Conservation (phyloP, 2,888 invertebrate species). For the Ferdinandea cuprea region DNA sequence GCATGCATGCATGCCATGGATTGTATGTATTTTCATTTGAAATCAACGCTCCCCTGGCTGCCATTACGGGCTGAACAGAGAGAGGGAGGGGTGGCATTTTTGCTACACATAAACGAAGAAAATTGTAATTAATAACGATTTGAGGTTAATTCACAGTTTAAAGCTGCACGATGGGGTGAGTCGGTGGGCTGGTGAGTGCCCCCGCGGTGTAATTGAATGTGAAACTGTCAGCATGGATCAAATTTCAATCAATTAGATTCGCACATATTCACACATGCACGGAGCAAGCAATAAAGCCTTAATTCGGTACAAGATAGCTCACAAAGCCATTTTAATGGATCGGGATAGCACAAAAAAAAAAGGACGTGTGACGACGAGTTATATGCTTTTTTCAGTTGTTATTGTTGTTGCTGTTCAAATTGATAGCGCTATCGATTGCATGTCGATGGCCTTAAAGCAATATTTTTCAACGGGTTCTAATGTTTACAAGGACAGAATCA, state of each 20-base stretch:
- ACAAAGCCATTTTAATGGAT: background rate
- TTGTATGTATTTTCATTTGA: conserved; percentile 33
- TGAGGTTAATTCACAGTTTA: conserved; percentile 70
- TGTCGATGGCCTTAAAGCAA: conserved; percentile 37
- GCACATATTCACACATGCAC: background rate
- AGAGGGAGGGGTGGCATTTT: background rate
- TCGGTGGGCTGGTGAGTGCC: background rate
- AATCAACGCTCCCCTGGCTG: background rate
- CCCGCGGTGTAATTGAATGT: conserved; percentile 50
- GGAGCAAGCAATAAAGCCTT: background rate
- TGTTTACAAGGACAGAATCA: conserved; percentile 40
- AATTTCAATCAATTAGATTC: conserved; percentile 62
- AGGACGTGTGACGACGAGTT: no score
- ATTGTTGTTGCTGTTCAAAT: no score
- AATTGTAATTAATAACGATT: conserved; percentile 66
- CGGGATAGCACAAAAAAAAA: no score
- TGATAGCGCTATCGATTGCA: conserved; percentile 49
- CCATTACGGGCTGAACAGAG: background rate
- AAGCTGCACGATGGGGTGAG: background rate
- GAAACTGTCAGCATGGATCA: conserved; percentile 70
- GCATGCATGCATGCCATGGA: conserved; percentile 57
- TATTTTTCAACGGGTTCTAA: conserved; percentile 25
- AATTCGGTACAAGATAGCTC: background rate
- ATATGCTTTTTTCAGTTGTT: no score
- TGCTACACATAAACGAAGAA: conserved; percentile 16